Evolutionary conservation across 2,888 invertebrate species (phyloP).

Genomic region (Folsomia candida): DNA sequence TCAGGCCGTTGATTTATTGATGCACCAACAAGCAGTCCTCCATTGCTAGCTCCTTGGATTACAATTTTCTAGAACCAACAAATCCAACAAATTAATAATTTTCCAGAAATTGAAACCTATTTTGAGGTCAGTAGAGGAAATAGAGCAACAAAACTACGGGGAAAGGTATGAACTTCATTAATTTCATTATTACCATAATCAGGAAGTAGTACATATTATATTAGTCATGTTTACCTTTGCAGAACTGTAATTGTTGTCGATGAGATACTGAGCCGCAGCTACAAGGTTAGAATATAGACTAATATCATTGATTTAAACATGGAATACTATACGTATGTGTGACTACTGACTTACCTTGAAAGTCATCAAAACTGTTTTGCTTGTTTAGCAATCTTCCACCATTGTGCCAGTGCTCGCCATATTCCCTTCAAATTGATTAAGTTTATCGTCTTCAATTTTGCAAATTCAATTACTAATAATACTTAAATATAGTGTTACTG

Average conservation of each 20-base stretch:
- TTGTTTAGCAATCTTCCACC: conserved; percentile 86
- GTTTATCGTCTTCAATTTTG: neutral
- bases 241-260: conserved; percentile 74
- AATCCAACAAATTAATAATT: no score
- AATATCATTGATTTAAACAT: no score
- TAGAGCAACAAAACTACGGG: no score
- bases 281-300: no score
- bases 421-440: conserved; percentile 65
- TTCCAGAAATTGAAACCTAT: no score
- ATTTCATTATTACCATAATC: no score
- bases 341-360: no score
- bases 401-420: conserved; percentile 97
- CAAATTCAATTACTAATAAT: conserved; percentile 8
- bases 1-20: conserved; percentile 93
- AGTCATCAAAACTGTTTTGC: conserved; percentile 97
- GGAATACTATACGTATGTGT: no score
- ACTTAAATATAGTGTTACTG: conserved; percentile 19
- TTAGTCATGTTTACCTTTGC: no score
- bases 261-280: conserved; percentile 85
- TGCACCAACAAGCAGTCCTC: conserved; percentile 91
- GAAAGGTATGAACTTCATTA: no score
- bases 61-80: conserved; percentile 73
- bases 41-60: conserved; percentile 95
- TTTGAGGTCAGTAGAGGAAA: no score
- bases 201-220: no score